A percentile compares a stretch with the other conserved stretches of the same genome.
Evolutionary conservation across 2,797 vertebrate species (phyloP).

Genomic region (Labeo calbasu): DNA sequence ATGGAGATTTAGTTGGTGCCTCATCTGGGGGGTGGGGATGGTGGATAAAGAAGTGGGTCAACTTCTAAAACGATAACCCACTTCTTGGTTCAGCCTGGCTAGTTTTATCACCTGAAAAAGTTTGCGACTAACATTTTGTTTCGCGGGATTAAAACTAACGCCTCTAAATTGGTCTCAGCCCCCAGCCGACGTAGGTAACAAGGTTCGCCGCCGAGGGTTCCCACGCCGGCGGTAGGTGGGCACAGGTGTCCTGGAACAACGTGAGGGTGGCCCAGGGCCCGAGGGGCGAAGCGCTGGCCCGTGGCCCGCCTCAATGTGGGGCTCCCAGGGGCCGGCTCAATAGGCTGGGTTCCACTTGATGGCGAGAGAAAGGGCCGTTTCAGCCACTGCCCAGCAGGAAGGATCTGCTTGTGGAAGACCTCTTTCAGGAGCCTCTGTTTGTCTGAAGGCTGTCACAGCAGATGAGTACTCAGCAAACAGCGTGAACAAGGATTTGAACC

Average conservation of each 20-base stretch:
- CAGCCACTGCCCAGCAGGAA: constrained; percentile 93
- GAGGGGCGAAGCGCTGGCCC: constrained; percentile 81
- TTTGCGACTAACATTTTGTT: neutral
- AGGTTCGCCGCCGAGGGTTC: constrained; percentile 68
- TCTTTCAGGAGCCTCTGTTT: constrained; percentile 94
- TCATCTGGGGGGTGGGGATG: constrained; percentile 35
- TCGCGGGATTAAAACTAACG: constrained; percentile 20
- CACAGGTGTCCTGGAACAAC: constrained; percentile 82
- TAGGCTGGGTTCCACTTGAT: constrained; percentile 95
- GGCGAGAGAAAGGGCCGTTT: constrained; percentile 94
- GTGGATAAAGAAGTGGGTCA: constrained; percentile 57
- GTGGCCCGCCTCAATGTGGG: constrained; percentile 91
- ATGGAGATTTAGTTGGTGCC: constrained; percentile 74
- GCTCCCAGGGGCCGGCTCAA: constrained; percentile 92
- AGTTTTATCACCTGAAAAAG: neutral
- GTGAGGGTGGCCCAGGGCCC: constrained; percentile 76
- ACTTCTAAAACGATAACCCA: neutral
- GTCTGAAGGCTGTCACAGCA: constrained; percentile 97
- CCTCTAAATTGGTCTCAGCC: constrained; percentile 32
- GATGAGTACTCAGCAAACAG: constrained; percentile 99
- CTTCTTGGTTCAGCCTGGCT: constrained; percentile 29
- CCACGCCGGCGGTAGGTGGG: constrained; percentile 78
- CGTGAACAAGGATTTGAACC: constrained; percentile 99
- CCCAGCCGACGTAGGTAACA: constrained; percentile 37
- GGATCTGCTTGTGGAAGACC: constrained; percentile 93